Evolutionary conservation across 2,888 invertebrate species (phyloP), one percentile per base, ranked within the genome.

Genomic region (Parnassius apollo): DNA sequence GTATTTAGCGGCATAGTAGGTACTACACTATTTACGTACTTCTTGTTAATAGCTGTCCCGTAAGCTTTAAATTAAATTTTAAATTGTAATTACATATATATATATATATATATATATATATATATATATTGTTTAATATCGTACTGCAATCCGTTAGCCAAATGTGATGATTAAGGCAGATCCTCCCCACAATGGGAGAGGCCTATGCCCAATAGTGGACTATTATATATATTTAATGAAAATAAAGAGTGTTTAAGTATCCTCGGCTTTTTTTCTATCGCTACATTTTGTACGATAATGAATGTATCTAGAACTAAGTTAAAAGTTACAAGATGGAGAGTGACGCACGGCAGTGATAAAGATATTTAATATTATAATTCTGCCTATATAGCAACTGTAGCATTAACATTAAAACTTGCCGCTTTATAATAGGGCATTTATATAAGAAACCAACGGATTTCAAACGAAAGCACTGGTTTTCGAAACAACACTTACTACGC

Each of bases 291-390:
- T 75, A 73, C 64, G 67, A 66, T 85, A 86, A 85, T 82, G 73
- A 80, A 85, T 85, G 85, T 79, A 85, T 82, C 77, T 83, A 84
- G 81, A 81, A 75, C 74, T 71, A 73, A 72, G 70, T 73, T 74
- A 69, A 72, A 71, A 69, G 65, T 72, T 69, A 70, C 72, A 69
- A 75, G 74, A 76, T 73, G 72, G 64, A 60, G 63, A 67, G 68
- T 75, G 74, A 75, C 69, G 75, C 75, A 70, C 62, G 61, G 64
- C 35, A 52, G 65, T 72, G 71, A 75, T 73, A 71, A 72, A 71
- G 65, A 65, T 64, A 72, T 76, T 69, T 72, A 71, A 71, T 73
- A 71, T 73, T 72, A 72, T 72, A 68, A 71, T 68, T 60, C 55
- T 50, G 50, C n/a, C 48, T 62, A 65, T 60, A 51, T 64, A 63